These are phyloP conservation scores for Octopus bimaculoides DNA, from an alignment of 1,140 invertebrate genomes.

Conservation along the genomic window DNA sequence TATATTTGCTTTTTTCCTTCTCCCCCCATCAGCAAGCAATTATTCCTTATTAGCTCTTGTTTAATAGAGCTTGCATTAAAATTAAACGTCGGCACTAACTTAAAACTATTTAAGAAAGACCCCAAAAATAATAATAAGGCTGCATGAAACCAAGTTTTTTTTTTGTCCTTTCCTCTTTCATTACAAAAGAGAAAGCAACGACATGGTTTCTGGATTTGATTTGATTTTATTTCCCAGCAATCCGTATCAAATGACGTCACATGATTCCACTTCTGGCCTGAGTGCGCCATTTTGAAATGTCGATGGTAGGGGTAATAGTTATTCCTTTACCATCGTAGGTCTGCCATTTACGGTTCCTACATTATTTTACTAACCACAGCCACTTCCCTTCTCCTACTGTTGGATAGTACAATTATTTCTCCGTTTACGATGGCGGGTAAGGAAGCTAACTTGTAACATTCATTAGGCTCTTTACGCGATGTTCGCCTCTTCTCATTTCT, in stretches of 20 bases:
- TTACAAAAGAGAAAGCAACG: no score
- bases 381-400: neutral
- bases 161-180: no score
- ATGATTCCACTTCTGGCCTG: slow-evolving; percentile 23
- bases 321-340: slow-evolving; percentile 35
- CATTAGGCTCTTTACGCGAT: no score
- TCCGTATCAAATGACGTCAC: slow-evolving; percentile 26
- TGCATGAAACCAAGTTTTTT: no score
- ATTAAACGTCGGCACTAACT: no score
- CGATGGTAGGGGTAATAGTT: slow-evolving; percentile 18
- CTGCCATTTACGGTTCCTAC: slow-evolving; percentile 9
- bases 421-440: slow-evolving; percentile 43
- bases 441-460: neutral
- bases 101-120: no score
- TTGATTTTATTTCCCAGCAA: slow-evolving; percentile 2
- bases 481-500: slow-evolving; percentile 13
- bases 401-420: slow-evolving; percentile 21
- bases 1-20: no score
- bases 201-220: no score
- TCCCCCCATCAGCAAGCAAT: no score
- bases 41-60: no score
- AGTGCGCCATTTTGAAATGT: slow-evolving; percentile 44
- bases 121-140: no score
- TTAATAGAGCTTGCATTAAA: no score
- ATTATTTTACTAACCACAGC: neutral